Conservation (phyloP, 2,113 vertebrate species). For the Scolopax mira region DNA sequence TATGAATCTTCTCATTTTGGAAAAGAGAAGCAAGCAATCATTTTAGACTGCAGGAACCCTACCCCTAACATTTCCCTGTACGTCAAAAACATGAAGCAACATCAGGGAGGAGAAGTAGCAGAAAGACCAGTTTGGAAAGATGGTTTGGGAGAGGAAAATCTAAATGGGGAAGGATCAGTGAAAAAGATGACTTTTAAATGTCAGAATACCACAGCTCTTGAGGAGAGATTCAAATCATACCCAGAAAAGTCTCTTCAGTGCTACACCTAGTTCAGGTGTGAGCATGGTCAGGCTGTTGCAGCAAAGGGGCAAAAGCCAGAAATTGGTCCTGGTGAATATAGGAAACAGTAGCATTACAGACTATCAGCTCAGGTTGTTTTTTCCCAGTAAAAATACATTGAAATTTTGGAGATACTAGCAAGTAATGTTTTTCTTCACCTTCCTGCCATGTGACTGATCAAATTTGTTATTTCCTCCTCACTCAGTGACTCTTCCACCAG, state of each 20-base stretch:
- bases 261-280: background rate
- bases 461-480: background rate
- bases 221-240: background rate
- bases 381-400: background rate
- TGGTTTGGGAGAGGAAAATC: background rate
- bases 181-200: background rate
- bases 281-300: background rate
- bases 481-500: background rate
- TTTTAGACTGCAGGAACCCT: background rate
- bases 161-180: background rate
- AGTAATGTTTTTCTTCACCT: background rate
- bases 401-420: background rate
- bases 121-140: background rate
- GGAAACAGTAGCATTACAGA: background rate
- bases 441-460: background rate
- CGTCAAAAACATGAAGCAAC: background rate
- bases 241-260: background rate
- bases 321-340: background rate
- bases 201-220: background rate
- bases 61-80: background rate
- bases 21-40: background rate
- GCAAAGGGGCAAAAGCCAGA: background rate
- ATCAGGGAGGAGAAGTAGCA: background rate
- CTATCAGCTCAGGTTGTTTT: background rate
- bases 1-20: constrained; percentile 17